Conservation (phyloP, 2,113 vertebrate species). For the Cololabis saira region DNA sequence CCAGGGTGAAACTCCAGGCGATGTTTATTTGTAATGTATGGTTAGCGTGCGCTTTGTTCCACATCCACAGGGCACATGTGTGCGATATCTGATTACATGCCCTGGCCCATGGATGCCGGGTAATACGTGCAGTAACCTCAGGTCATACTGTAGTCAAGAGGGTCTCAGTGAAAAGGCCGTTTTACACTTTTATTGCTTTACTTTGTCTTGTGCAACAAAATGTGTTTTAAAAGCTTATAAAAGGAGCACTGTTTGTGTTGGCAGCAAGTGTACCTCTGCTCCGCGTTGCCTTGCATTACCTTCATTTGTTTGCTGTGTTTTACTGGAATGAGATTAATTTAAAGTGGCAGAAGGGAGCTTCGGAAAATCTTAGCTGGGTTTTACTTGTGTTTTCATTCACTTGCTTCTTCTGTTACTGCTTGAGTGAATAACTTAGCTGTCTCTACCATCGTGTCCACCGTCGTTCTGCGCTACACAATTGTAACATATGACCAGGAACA, state of each 20-base stretch:
- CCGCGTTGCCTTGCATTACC: not conserved
- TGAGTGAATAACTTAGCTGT: too few relatives aligned
- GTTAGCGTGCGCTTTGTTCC: not conserved
- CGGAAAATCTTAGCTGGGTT: too few relatives aligned
- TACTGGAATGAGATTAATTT: not conserved
- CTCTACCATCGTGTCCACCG: too few relatives aligned
- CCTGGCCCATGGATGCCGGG: conserved; percentile 32
- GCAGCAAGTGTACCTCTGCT: not conserved
- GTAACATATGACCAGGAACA: too few relatives aligned
- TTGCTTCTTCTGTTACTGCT: too few relatives aligned
- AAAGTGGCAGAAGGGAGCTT: not conserved
- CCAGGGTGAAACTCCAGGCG: conserved; percentile 44
- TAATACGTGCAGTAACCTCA: conserved; percentile 55
- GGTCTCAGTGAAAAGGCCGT: conserved; percentile 11
- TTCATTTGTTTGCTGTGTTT: not conserved
- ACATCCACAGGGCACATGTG: conserved; percentile 35
- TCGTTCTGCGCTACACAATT: too few relatives aligned
- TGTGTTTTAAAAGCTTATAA: not conserved
- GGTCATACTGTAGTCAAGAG: conserved; percentile 28
- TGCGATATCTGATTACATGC: conserved; percentile 56
- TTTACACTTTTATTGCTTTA: conserved; percentile 44
- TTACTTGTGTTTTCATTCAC: too few relatives aligned
- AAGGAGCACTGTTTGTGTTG: not conserved
- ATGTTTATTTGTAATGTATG: conserved; percentile 21
- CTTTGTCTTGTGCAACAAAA: conserved; percentile 25